Conservation (phyloP, 2,888 invertebrate genomes). For the Parnassius smintheus region DNA sequence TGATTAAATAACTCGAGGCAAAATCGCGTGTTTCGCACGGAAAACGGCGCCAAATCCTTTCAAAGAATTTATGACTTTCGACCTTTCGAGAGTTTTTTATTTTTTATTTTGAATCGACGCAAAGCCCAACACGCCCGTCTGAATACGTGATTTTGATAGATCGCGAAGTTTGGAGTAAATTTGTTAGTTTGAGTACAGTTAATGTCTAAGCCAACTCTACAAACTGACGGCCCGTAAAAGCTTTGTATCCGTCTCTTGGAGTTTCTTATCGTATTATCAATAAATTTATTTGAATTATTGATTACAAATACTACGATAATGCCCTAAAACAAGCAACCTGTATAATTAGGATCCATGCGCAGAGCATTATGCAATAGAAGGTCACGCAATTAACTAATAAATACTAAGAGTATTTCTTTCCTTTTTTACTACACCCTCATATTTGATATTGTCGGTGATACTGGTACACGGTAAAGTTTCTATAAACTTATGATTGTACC, state of each 20-base stretch:
- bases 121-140: background rate
- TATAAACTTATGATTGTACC: too few species aligned
- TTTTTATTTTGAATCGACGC: background rate
- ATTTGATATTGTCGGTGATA: too few species aligned
- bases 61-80: slow-evolving; percentile 10
- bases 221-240: background rate
- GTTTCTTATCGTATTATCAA: background rate
- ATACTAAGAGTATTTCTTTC: too few species aligned
- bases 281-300: background rate
- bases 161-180: slow-evolving; percentile 2
- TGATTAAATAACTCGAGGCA: background rate
- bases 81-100: slow-evolving; percentile 7
- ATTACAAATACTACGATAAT: too few species aligned
- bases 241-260: background rate
- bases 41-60: background rate
- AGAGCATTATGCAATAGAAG: too few species aligned
- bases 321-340: too few species aligned
- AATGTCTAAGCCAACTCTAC: background rate
- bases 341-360: too few species aligned
- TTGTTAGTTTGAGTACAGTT: slow-evolving; percentile 5
- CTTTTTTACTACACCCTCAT: too few species aligned
- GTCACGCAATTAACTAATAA: too few species aligned
- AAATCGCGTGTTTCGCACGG: slow-evolving; percentile 4
- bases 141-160: slow-evolving; percentile 10
- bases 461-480: too few species aligned